Evolutionary conservation across 2,888 invertebrate genomes (phyloP), one percentile per base, ranked within the genome.

Genomic region (Anaspis maculata): DNA sequence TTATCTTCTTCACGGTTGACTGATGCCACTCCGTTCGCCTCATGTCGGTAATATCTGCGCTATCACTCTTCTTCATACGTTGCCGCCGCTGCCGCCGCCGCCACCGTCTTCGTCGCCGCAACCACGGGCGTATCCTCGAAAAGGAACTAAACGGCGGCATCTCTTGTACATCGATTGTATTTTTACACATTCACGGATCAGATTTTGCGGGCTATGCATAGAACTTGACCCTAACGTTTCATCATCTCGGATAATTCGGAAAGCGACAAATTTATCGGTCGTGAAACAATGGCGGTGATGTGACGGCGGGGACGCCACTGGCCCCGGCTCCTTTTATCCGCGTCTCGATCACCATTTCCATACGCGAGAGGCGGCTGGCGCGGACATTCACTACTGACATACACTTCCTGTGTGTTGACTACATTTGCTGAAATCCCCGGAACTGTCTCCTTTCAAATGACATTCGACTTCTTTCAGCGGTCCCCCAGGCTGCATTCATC

Each of bases 1-100:
- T 61, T 61, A 61, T 61, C 61, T 61, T 61, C 61, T 56, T 61
- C 61, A 59, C 57, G 55, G 52, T 51, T 59, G 61, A 61, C 57
- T 61, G 56, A 55, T 59, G 59, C 56, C 59, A 59, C 54, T 56
- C 48, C 49, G 51, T 50, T 47, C 44, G 48, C 46, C 46, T 48
- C 48, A 48, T 48, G 51, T 52, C 49, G 40, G 48, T 40, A 37
- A 40, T 40, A 40, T 40, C 40, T 34, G 21, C 30, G 40, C 37
- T 40, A 40, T 40, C 40, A 34, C 36, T 40, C 40, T 36, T 40
- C 40, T 40, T 40, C 37, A 40, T 40, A 33, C 37, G 37, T 27
- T 27, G 28, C 15, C 24, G 37, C 32, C 25, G 37, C 32, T 21
- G 11, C 35, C 27, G 25, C 25, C 16, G 10, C 30, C 30, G 25